phyloP scores from a whole-genome alignment of 1,140 invertebrate species.

The Procambarus virginalis region DNA sequence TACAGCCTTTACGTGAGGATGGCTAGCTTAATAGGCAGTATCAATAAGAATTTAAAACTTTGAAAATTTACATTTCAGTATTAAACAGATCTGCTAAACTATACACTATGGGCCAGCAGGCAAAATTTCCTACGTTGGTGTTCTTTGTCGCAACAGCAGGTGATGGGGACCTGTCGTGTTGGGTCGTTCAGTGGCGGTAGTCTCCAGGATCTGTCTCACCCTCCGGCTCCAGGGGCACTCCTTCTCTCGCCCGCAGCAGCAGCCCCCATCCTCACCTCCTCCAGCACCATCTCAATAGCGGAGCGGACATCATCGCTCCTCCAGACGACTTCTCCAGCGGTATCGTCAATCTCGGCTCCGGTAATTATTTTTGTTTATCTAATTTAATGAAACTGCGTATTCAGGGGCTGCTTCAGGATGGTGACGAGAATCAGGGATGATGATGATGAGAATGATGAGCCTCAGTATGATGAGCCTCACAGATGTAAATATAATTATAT shows the following conservation, averaged over 20 bases:
- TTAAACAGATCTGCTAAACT: too few species aligned
- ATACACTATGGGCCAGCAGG: too few species aligned
- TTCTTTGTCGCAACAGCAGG: constrained; percentile 38
- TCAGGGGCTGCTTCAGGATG: too few species aligned
- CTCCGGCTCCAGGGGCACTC: constrained; percentile 33
- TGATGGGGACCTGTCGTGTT: constrained; percentile 22
- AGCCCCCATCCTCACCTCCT: constrained; percentile 34
- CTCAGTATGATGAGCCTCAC: too few species aligned
- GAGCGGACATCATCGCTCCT: constrained; percentile 28
- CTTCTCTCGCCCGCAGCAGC: constrained; percentile 39
- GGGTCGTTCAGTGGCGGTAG: constrained; percentile 26
- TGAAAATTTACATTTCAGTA: too few species aligned
- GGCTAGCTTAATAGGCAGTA: too few species aligned
- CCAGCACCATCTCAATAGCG: constrained; percentile 30
- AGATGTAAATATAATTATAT: too few species aligned
- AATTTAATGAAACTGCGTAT: too few species aligned
- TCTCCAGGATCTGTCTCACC: constrained; percentile 3
- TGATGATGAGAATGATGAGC: too few species aligned
- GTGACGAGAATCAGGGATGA: too few species aligned
- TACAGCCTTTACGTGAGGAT: too few species aligned
- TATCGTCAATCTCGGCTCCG: background rate
- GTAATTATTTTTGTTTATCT: background rate
- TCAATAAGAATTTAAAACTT: too few species aligned
- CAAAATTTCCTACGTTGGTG: background rate
- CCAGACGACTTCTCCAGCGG: constrained; percentile 40